These are phyloP conservation scores for Drosophila oshimai DNA, from an alignment of 1,140 invertebrate genomes.

Conservation along the genomic window DNA sequence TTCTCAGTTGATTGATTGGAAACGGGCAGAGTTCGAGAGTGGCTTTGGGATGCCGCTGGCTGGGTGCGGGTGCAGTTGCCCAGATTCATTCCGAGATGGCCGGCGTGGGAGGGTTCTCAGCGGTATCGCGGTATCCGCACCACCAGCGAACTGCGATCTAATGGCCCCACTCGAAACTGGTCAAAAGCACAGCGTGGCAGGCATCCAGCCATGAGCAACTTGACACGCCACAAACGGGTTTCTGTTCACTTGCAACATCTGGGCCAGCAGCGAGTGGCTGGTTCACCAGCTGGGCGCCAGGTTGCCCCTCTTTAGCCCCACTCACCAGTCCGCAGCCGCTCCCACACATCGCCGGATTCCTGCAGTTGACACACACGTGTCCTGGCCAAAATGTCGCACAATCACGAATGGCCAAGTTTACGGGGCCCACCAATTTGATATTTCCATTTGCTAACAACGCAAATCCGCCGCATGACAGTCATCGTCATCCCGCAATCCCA, in stretches of 20 bases:
- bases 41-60: slow-evolving; percentile 39
- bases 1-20: slow-evolving; percentile 62
- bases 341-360: slow-evolving; percentile 17
- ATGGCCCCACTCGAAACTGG: slow-evolving; percentile 27
- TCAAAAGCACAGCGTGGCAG: slow-evolving; percentile 20
- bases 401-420: slow-evolving; percentile 32
- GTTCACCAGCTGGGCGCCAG: slow-evolving; percentile 33
- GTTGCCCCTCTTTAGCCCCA: neutral
- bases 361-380: slow-evolving; percentile 27
- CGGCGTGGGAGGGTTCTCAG: slow-evolving; percentile 28
- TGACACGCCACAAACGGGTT: slow-evolving; percentile 68
- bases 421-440: slow-evolving; percentile 24
- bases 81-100: slow-evolving; percentile 7
- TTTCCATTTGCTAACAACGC: slow-evolving; percentile 41
- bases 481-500: slow-evolving; percentile 20
- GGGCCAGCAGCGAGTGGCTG: slow-evolving; percentile 36
- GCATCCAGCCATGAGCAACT: slow-evolving; percentile 49
- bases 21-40: slow-evolving; percentile 4
- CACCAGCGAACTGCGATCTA: neutral
- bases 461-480: slow-evolving; percentile 41
- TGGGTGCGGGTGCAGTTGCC: slow-evolving; percentile 17
- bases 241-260: slow-evolving; percentile 64
- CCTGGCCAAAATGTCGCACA: slow-evolving; percentile 35
- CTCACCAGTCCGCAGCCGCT: neutral
- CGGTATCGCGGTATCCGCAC: neutral